Evolutionary conservation across 1,140 invertebrate species (phyloP).

Genomic region (Choristoneura fumiferana): DNA sequence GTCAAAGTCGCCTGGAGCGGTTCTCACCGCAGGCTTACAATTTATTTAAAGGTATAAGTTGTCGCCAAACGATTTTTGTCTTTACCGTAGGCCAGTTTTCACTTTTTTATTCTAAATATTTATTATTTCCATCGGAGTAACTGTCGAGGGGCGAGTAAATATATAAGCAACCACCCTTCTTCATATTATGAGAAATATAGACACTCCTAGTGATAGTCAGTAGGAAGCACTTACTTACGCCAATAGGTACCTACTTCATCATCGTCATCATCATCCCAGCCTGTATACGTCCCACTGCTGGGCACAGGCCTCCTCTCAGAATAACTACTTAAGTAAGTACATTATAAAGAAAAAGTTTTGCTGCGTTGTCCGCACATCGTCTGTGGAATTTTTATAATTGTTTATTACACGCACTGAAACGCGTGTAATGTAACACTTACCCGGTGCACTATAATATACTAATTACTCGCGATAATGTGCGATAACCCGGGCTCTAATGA

Average conservation of each 20-base stretch:
- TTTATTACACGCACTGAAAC: constrained; percentile 13
- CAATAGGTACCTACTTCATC: no score
- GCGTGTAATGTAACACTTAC: constrained; percentile 18
- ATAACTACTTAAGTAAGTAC: no score
- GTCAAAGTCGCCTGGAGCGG: constrained; percentile 51
- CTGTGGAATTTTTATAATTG: not conserved
- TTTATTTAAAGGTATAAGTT: constrained; percentile 30
- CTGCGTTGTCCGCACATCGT: not conserved
- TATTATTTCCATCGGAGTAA: constrained; percentile 52
- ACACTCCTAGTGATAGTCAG: no score
- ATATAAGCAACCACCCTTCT: constrained; percentile 35
- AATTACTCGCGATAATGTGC: constrained; percentile 60
- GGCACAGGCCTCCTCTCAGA: no score
- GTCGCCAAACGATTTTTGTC: constrained; percentile 39
- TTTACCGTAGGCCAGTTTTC: constrained; percentile 33
- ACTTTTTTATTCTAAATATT: constrained; percentile 55
- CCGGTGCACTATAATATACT: constrained; percentile 21
- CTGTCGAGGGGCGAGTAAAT: constrained; percentile 41
- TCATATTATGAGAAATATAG: not conserved
- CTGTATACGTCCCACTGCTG: no score
- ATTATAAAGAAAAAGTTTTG: not conserved
- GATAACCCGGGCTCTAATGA: constrained; percentile 56
- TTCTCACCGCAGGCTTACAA: constrained; percentile 30
- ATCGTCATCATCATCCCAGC: no score
- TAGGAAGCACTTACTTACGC: no score